Evolutionary conservation across 2,797 vertebrate genomes (phyloP).

Genomic region (Pseudochirops corinnae): DNA sequence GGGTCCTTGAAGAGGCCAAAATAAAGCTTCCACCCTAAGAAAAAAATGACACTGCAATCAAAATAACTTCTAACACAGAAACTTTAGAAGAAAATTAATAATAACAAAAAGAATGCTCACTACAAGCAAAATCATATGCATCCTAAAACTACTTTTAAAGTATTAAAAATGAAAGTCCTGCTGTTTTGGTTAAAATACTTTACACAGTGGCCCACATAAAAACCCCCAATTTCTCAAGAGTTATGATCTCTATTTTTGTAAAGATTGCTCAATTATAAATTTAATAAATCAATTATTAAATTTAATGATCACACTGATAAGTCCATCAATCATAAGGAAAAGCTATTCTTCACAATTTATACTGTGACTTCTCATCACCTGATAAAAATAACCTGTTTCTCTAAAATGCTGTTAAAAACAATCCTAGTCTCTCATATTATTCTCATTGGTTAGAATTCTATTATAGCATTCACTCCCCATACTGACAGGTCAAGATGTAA

Average conservation of each 20-base stretch:
- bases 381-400: neutral
- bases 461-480: neutral
- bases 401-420: slow-evolving; percentile 6
- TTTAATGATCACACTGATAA: slow-evolving; percentile 15
- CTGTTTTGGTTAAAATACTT: neutral
- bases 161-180: neutral
- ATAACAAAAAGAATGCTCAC: neutral
- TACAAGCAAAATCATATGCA: slow-evolving; percentile 11
- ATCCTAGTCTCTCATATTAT: neutral
- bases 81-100: neutral
- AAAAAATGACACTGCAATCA: slow-evolving; percentile 46
- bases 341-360: neutral
- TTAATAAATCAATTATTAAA: slow-evolving; percentile 23
- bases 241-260: neutral
- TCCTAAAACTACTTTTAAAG: slow-evolving; percentile 38
- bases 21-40: slow-evolving; percentile 93
- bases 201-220: neutral
- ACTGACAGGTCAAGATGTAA: neutral
- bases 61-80: neutral
- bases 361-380: neutral
- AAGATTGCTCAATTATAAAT: slow-evolving; percentile 32
- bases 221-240: neutral
- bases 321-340: neutral
- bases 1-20: slow-evolving; percentile 90
- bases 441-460: neutral